phyloP scores from a whole-genome alignment of 2,888 invertebrate genomes.

The Oscheius myriophilus region DNA sequence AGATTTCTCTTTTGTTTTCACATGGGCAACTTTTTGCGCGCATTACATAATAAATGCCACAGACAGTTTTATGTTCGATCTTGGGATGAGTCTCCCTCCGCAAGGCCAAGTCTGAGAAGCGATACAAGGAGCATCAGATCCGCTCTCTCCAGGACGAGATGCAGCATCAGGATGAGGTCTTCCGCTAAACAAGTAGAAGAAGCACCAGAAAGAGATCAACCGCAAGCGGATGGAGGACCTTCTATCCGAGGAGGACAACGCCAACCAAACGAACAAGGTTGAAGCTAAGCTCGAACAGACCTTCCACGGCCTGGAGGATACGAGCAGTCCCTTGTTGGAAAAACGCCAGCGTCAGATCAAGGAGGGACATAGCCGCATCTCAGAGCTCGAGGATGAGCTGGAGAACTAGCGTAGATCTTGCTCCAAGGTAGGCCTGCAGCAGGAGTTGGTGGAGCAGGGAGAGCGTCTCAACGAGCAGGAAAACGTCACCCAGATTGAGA shows the following conservation, averaged over 20 bases:
- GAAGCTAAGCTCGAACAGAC: constrained; percentile 98
- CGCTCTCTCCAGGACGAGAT: constrained; percentile 67
- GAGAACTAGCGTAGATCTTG: constrained; percentile 82
- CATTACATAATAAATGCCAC: too few species aligned
- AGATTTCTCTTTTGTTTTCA: too few species aligned
- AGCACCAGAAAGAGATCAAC: too few species aligned
- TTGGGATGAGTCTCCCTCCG: constrained; percentile 61
- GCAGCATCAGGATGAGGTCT: too few species aligned
- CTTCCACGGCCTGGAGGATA: constrained; percentile 92
- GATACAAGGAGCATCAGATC: constrained; percentile 68
- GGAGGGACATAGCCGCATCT: constrained; percentile 93
- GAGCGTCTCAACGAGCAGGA: constrained; percentile 98
- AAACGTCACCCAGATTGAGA: constrained; percentile 89
- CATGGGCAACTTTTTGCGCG: too few species aligned
- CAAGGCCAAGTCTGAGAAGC: constrained; percentile 67
- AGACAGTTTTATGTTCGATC: too few species aligned
- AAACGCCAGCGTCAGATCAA: constrained; percentile 98
- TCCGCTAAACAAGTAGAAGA: too few species aligned
- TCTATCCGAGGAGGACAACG: constrained; percentile 85
- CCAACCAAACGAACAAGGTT: constrained; percentile 98
- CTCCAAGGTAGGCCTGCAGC: constrained; percentile 85
- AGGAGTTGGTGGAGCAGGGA: constrained; percentile 95
- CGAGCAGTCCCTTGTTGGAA: constrained; percentile 95
- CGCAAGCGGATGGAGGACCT: too few species aligned
- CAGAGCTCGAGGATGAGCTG: constrained; percentile 98